Base-by-base conservation (phyloP, 1,140 invertebrate species). In the Drosophila nebulosa region DNA sequence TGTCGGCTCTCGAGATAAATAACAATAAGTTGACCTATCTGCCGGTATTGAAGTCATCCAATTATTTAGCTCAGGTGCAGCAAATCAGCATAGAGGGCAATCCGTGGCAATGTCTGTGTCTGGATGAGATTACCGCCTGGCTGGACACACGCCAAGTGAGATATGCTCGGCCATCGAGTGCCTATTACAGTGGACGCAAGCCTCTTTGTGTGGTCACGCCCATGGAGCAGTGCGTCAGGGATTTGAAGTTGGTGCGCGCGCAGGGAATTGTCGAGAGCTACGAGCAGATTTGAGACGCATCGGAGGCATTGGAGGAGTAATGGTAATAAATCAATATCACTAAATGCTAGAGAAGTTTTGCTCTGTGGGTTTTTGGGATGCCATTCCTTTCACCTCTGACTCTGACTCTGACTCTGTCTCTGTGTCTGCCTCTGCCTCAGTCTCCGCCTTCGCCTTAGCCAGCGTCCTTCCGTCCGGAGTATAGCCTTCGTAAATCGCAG, bases 71-170 rank as follows among this genome's bases (percentile, higher is more conserved):
- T 2, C 64, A 72, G 6, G 21, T 91, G n/a, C 36, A 59, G 3
- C 71, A 78, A 39, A 73, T 90, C 16, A 75, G 67, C 12, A 55
- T 91, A 21, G 86, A 91, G 69, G 89, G 86, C 4, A 91, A 91
- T 64, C 86, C 90, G 9, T 91, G 90, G 90, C 89, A 91, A 46
- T 91, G 90, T 26, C 46, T 72, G 9, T 91, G 90, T 21, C 67
- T 89, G 30, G 78, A 91, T 39, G 83, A 86, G 53, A 64, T 91
- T 6, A 67, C 88, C 1, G 50, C 56, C 39, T 90, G 75, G 78
- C 61, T 90, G 50, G 63, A 88, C 22, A 14, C 1, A 1, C 72
- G 57, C 1, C 58, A 77, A 0, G 74, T 91, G 12, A 53, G 51
- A 18, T 90, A 89, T 36, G 64, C 79, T 0, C 64, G 79, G 0